phyloP scores from a whole-genome alignment of 2,888 invertebrate genomes.

The Adelphocoris suturalis region DNA sequence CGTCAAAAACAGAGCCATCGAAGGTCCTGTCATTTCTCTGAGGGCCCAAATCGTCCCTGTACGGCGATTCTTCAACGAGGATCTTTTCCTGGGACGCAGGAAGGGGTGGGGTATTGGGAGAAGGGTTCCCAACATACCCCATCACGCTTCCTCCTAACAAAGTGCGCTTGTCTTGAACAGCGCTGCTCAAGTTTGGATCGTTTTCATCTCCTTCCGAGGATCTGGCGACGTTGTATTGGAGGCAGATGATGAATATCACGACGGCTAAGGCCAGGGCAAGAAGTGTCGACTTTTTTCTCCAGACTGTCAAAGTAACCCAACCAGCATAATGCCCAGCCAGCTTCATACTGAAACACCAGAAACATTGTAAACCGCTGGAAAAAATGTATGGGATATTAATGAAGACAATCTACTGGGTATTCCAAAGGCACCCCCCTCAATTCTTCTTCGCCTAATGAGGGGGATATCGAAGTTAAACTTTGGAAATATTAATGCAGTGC shows the following conservation, averaged over 20 bases:
- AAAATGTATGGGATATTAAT: too few relatives aligned
- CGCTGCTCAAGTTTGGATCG: slow-evolving; percentile 72
- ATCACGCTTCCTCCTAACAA: slow-evolving; percentile 74
- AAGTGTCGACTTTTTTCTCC: slow-evolving; percentile 80
- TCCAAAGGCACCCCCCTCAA: too few relatives aligned
- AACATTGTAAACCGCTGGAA: background rate
- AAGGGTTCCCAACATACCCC: slow-evolving; percentile 73
- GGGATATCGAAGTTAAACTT: background rate
- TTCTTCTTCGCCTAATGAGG: background rate
- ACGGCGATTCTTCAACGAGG: slow-evolving; percentile 69
- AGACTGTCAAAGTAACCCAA: slow-evolving; percentile 79
- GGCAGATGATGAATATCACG: slow-evolving; percentile 79
- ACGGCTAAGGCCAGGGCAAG: slow-evolving; percentile 78
- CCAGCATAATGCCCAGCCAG: slow-evolving; percentile 77
- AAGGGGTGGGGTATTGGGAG: slow-evolving; percentile 61
- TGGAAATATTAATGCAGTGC: background rate
- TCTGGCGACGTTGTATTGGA: slow-evolving; percentile 78
- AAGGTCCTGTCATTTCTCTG: slow-evolving; percentile 64
- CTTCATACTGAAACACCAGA: slow-evolving; percentile 73
- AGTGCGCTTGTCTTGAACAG: slow-evolving; percentile 73
- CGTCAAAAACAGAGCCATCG: slow-evolving; percentile 71
- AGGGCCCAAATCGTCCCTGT: slow-evolving; percentile 69
- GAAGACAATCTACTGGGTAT: too few relatives aligned
- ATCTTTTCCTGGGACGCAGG: slow-evolving; percentile 42
- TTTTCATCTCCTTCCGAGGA: slow-evolving; percentile 74